These are phyloP conservation scores for Melitaea athalia DNA, from an alignment of 2,888 invertebrate species.

Conservation along the genomic window DNA sequence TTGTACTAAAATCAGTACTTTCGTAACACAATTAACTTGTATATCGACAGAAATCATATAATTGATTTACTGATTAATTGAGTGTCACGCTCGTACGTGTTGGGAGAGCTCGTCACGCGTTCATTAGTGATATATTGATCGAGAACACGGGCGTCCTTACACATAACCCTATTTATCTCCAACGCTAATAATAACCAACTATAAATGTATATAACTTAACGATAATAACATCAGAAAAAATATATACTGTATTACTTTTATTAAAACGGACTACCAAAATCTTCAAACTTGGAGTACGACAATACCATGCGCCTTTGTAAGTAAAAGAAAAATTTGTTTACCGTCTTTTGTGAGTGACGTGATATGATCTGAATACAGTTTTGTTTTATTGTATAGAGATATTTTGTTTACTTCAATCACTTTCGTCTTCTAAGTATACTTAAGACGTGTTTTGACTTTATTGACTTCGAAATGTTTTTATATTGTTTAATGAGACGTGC, in stretches of 20 bases:
- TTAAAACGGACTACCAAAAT: conserved; percentile 2
- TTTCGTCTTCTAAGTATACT: conserved; percentile 28
- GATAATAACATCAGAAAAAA: not conserved
- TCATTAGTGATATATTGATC: conserved; percentile 73
- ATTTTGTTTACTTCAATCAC: conserved; percentile 20
- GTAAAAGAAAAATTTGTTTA: conserved; percentile 47
- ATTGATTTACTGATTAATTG: conserved; percentile 25
- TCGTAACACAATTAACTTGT: not conserved
- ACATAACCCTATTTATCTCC: conserved; percentile 44
- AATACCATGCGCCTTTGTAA: conserved; percentile 60
- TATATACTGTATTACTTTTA: not conserved
- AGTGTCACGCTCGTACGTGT: conserved; percentile 50
- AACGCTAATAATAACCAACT: conserved; percentile 44
- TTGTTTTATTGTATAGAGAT: conserved; percentile 17
- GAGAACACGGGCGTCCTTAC: conserved; percentile 36
- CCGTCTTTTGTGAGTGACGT: conserved; percentile 48
- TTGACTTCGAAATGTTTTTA: conserved; percentile 7
- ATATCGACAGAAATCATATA: conserved; percentile 19
- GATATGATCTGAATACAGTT: conserved; percentile 28
- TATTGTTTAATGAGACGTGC: conserved; percentile 10
- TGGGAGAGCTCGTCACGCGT: conserved; percentile 56
- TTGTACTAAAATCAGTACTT: not conserved
- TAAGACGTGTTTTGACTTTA: conserved; percentile 9
- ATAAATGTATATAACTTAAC: not conserved
- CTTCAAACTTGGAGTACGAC: conserved; percentile 33